Evolutionary conservation across 2,113 vertebrate species (phyloP), one percentile per base, ranked within the genome.

Genomic region (Malurus cyaneus): DNA sequence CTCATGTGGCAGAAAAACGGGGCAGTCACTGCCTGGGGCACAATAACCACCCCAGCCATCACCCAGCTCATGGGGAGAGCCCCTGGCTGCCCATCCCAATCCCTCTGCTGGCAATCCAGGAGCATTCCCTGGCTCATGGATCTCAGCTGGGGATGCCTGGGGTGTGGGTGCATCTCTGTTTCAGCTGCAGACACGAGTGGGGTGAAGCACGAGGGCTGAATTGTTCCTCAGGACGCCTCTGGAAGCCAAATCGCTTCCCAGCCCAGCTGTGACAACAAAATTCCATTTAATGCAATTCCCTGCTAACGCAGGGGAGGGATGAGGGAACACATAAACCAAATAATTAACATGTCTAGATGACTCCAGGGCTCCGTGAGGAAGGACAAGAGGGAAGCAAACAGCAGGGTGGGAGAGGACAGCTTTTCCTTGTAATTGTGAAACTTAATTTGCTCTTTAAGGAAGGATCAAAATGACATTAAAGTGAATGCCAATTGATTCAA

Each of bases 241-340:
- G 91, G 91, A 92, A 89, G 71, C 73, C 95, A 92, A 94, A 93
- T 80, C 62, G 84, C 57, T 94, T 79, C 77, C 39, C 71, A 92
- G 87, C 15, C 5, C 44, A 60, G 79, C 86, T 87, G 70, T 82
- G 93, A 87, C 81, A 91, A 87, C 61, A 32, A 89, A 94, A 94
- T 79, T 59, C 39, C 74, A 65, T 77, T 92, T 46, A 94, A 94
- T 59, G 65, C 52, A 31, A 82, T 77, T 89, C 76, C 46, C 50
- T 47, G 67, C 84, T 72, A 57, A 64, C 0, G 0, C 1, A 60
- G 62, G 65, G 46, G 60, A 73, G 47, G 84, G 41, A 52, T 31
- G 49, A 83, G 65, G 61, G 69, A 91, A 89, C 23, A 11, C 41
- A 81, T 24, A 84, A 84, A 72, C 5, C 39, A 76, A 87, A 81